Evolutionary conservation across 2,113 vertebrate species (phyloP).

Genomic region (Otis tarda): DNA sequence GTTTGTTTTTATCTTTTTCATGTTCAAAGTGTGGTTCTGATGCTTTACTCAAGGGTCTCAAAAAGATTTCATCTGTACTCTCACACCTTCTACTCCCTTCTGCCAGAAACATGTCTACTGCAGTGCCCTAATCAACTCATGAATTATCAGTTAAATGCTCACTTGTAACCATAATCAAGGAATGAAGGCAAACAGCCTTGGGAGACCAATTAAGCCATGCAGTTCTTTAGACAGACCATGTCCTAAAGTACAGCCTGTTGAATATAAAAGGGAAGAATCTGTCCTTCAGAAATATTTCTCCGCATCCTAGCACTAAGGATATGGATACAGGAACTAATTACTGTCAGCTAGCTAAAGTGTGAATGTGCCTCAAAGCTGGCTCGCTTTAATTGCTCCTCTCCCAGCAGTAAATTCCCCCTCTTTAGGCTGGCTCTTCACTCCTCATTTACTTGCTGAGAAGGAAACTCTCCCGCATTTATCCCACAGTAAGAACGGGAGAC

Average conservation of each 20-base stretch:
- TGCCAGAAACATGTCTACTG: background rate
- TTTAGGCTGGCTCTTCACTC: background rate
- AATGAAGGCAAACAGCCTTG: background rate
- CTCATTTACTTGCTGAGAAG: background rate
- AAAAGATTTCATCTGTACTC: background rate
- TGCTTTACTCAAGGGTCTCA: background rate
- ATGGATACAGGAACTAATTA: background rate
- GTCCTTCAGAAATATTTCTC: constrained; percentile 2
- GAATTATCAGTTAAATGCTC: background rate
- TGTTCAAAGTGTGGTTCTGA: background rate
- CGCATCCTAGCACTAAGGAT: background rate
- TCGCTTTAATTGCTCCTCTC: background rate
- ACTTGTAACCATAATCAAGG: background rate
- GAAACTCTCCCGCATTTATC: background rate
- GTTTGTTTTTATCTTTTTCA: background rate
- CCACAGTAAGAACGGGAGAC: background rate
- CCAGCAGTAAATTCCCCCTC: background rate
- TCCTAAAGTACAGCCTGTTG: background rate
- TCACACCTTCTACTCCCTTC: background rate
- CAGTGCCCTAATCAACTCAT: background rate
- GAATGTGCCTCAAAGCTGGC: background rate
- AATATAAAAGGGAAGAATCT: background rate
- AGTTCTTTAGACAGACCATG: background rate
- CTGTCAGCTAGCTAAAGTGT: background rate
- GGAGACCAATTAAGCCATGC: background rate